Evolutionary conservation across 2,888 invertebrate species (phyloP).

Genomic region (Heteropelma amictum): DNA sequence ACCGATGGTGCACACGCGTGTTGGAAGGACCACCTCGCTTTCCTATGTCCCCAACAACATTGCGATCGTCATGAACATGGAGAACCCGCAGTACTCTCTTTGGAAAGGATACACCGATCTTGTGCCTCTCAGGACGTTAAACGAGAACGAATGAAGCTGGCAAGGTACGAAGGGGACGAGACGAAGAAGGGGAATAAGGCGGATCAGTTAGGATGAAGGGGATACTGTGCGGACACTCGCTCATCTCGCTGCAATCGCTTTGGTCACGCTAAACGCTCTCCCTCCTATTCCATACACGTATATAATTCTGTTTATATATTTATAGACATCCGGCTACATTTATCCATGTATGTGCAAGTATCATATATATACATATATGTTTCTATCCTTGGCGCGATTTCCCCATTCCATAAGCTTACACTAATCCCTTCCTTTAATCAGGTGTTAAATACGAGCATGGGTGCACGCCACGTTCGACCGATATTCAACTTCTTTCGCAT

Average conservation of each 20-base stretch:
- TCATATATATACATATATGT: neutral
- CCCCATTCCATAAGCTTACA: slow-evolving; percentile 54
- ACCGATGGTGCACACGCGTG: slow-evolving; percentile 40
- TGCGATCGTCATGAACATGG: neutral
- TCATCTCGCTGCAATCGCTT: slow-evolving; percentile 73
- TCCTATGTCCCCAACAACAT: neutral
- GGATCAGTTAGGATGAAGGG: slow-evolving; percentile 26
- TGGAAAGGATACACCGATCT: slow-evolving; percentile 25
- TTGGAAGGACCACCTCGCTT: slow-evolving; percentile 9
- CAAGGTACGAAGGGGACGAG: slow-evolving; percentile 11
- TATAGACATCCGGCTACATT: neutral
- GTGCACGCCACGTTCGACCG: slow-evolving; percentile 43
- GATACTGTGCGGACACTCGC: slow-evolving; percentile 46
- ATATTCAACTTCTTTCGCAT: slow-evolving; percentile 13
- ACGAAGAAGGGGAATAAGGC: slow-evolving; percentile 10
- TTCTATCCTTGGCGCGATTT: slow-evolving; percentile 17
- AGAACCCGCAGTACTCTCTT: slow-evolving; percentile 7
- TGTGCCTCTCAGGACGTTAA: slow-evolving; percentile 49
- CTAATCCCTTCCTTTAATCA: slow-evolving; percentile 72
- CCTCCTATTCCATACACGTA: slow-evolving; percentile 36
- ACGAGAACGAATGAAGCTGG: slow-evolving; percentile 48
- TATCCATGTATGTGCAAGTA: neutral
- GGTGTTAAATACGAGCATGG: slow-evolving; percentile 76
- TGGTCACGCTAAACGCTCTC: slow-evolving; percentile 69
- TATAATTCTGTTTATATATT: neutral